Evolutionary conservation across 2,888 invertebrate species (phyloP), one percentile per base, ranked within the genome.

Genomic region (Ophion ventricosus): DNA sequence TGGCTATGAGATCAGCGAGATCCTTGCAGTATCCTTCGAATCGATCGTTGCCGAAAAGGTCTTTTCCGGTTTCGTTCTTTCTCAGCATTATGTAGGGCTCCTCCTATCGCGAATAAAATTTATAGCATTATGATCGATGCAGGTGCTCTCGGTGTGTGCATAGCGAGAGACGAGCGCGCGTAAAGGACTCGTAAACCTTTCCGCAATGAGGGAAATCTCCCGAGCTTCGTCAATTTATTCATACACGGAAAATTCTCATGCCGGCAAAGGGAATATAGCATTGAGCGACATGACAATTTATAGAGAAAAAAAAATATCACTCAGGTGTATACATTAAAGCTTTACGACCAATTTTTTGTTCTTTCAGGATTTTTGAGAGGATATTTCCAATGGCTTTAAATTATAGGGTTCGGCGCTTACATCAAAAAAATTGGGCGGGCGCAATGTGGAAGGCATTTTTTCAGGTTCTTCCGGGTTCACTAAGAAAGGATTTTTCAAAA

Each of bases 11-110:
- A 90, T 98, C 97, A 2, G 97, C 97, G 57, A 99, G 94, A 92
- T 99, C 99, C 91, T 98, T 97, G 94, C 98, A 98, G 93, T 98
- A 99, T 73, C 99, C 99, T 91, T 98, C 96, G 91, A 96, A 97
- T 64, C 96, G 95, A 86, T 97, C 97, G 91, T 97, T 97, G 76
- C 97, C 97, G 63, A 94, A 94, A 59, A 96, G 93, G 74, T 94
- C 94, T 89, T 96, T 95, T 23, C 95, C 96, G 10, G 95, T 94
- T 82, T 96, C 96, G 1, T 96, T 94, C 83, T 95, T 95, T 90
- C 96, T 96, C 87, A 95, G 93, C 97, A 97, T 98, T 90, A 98
- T 96, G 91, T 97, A 98, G 0, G 98, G 98, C 89, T 98, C 98
- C 93, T 98, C 98, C 96, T 96, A 91, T 74, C 92, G 92, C 87